Percentiles rank a stretch among this genome's conserved stretches.
These are phyloP conservation scores for Porphyrio hochstetteri DNA, from an alignment of 2,113 vertebrate genomes.

Conservation along the genomic window DNA sequence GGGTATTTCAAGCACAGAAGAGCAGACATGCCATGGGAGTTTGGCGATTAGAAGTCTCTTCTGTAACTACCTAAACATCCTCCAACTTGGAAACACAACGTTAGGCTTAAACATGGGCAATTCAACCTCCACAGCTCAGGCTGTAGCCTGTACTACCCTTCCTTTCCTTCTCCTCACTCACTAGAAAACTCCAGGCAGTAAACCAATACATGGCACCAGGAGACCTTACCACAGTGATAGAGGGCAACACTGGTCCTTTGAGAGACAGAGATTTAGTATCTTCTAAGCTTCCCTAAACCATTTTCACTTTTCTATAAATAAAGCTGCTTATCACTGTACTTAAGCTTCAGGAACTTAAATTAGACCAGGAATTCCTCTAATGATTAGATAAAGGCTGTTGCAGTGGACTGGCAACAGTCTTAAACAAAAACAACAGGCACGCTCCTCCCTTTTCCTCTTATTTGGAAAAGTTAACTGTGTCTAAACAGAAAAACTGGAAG, in stretches of 20 bases:
- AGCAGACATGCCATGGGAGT: background rate
- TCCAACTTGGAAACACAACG: background rate
- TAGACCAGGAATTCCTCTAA: constrained; percentile 56
- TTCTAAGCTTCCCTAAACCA: constrained; percentile 6
- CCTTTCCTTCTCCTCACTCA: background rate
- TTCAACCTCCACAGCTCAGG: background rate
- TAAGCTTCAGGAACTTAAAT: constrained; percentile 45
- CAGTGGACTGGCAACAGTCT: constrained; percentile 2
- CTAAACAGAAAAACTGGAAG: background rate
- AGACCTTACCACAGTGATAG: background rate
- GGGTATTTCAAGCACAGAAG: background rate
- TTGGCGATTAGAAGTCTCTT: background rate
- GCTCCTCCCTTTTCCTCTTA: background rate
- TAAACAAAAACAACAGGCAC: background rate
- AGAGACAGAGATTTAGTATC: background rate
- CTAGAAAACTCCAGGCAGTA: background rate
- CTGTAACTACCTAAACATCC: background rate
- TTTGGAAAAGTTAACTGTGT: background rate
- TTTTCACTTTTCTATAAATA: constrained; percentile 62
- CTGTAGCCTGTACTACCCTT: background rate
- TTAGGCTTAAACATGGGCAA: background rate
- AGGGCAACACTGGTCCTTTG: background rate
- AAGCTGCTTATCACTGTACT: constrained; percentile 41
- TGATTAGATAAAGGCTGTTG: constrained; percentile 57
- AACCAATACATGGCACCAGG: constrained; percentile 12